Evolutionary conservation across 1,140 invertebrate genomes (phyloP).

Genomic region (Aporrectodea caliginosa): DNA sequence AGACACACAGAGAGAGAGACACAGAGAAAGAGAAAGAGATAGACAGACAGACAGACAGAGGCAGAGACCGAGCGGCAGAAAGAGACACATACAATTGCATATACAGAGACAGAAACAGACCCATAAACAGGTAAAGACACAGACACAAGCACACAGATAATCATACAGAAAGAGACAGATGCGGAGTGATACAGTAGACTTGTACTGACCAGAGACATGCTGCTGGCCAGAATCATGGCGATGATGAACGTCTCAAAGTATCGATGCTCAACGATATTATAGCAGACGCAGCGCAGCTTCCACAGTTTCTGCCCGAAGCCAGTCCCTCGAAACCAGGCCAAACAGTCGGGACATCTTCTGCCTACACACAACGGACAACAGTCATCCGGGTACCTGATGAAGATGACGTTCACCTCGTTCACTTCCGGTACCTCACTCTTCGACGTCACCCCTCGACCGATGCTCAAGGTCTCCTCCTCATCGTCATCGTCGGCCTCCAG

Average conservation of each 20-base stretch:
- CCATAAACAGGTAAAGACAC: no score
- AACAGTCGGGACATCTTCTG: not conserved
- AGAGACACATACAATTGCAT: not conserved
- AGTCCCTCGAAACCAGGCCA: constrained; percentile 43
- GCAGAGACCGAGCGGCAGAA: not conserved
- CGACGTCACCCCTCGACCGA: not conserved
- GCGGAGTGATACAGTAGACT: no score
- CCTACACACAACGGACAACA: constrained; percentile 67
- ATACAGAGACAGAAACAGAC: no score
- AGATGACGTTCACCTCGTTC: constrained; percentile 47
- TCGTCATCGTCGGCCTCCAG: not conserved
- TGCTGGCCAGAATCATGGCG: constrained; percentile 94
- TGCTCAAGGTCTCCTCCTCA: constrained; percentile 3
- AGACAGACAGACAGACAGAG: no score
- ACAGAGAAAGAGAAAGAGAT: not conserved
- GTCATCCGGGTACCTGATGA: constrained; percentile 71
- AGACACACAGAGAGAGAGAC: not conserved
- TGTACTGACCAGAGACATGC: constrained; percentile 84
- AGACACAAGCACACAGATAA: no score
- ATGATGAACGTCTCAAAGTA: constrained; percentile 99
- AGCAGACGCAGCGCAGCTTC: constrained; percentile 84
- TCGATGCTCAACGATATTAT: constrained; percentile 93
- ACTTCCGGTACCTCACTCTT: constrained; percentile 37
- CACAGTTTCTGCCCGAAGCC: constrained; percentile 93
- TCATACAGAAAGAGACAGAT: no score